phyloP scores from a whole-genome alignment of 2,113 vertebrate species.

The Siphamia tubifer region DNA sequence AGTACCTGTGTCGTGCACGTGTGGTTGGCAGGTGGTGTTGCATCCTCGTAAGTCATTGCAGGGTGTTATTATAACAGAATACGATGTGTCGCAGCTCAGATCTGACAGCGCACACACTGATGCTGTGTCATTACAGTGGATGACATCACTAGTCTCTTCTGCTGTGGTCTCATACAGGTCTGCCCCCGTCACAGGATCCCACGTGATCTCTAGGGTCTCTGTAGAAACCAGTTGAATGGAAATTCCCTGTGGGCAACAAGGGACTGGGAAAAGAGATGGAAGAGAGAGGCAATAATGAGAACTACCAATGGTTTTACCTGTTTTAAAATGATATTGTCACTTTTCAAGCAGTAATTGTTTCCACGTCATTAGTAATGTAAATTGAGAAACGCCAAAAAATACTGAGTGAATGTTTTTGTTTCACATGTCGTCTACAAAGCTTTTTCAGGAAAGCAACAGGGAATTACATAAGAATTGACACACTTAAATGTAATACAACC shows the following conservation, averaged over 20 bases:
- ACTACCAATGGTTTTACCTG: background rate
- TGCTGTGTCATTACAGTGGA: constrained; percentile 85
- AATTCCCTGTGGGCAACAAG: constrained; percentile 88
- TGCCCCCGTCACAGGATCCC: constrained; percentile 86
- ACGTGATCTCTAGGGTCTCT: constrained; percentile 85
- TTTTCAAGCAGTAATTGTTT: background rate
- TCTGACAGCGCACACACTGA: constrained; percentile 85
- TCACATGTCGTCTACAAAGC: background rate
- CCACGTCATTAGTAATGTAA: background rate
- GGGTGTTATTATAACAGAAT: constrained; percentile 83
- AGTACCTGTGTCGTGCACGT: constrained; percentile 82
- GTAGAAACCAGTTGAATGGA: constrained; percentile 77
- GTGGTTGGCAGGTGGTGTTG: constrained; percentile 79
- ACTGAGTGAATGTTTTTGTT: background rate
- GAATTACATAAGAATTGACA: background rate
- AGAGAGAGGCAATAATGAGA: background rate
- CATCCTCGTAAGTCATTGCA: constrained; percentile 86
- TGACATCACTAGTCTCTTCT: background rate
- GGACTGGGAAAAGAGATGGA: constrained; percentile 75
- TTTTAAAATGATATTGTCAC: too few relatives aligned
- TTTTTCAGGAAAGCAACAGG: background rate
- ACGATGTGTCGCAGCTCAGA: constrained; percentile 82
- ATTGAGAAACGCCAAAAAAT: too few relatives aligned
- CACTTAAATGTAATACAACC: background rate
- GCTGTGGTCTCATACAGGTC: constrained; percentile 87